A percentile compares a stretch with the other conserved stretches of the same genome.
phyloP scores from a whole-genome alignment of 2,113 vertebrate genomes.

The Atractosteus spatula region DNA sequence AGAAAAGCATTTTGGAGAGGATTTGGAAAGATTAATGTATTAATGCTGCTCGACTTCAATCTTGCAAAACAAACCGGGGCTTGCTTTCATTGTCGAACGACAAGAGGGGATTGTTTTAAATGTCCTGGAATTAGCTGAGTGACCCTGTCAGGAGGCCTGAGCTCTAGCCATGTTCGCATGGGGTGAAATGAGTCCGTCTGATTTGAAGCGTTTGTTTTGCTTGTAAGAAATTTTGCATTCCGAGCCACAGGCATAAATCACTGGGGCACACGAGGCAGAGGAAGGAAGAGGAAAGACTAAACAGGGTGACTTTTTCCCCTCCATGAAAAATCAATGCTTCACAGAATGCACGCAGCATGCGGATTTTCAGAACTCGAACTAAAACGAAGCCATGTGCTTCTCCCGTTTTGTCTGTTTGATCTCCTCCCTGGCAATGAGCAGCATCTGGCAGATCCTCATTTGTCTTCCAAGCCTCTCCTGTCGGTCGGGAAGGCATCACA shows the following conservation, averaged over 20 bases:
- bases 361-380: not conserved
- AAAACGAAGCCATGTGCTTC: not conserved
- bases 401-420: not conserved
- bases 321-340: not conserved
- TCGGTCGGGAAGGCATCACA: not conserved
- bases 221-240: not conserved
- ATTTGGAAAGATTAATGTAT: not conserved
- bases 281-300: not conserved
- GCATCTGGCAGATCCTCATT: not conserved
- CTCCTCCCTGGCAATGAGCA: not conserved
- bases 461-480: slow-evolving; percentile 3
- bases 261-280: not conserved
- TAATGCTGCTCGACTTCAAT: not conserved
- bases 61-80: too few relatives aligned
- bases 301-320: not conserved
- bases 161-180: too few relatives aligned
- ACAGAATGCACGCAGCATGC: not conserved
- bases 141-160: too few relatives aligned
- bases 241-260: not conserved
- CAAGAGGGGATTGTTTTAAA: too few relatives aligned
- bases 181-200: too few relatives aligned
- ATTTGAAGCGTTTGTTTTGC: not conserved
- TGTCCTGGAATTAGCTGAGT: too few relatives aligned
- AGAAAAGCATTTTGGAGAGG: not conserved
- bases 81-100: too few relatives aligned